Conservation (phyloP, 2,797 vertebrate genomes). For the Peromyscus nudipes region DNA sequence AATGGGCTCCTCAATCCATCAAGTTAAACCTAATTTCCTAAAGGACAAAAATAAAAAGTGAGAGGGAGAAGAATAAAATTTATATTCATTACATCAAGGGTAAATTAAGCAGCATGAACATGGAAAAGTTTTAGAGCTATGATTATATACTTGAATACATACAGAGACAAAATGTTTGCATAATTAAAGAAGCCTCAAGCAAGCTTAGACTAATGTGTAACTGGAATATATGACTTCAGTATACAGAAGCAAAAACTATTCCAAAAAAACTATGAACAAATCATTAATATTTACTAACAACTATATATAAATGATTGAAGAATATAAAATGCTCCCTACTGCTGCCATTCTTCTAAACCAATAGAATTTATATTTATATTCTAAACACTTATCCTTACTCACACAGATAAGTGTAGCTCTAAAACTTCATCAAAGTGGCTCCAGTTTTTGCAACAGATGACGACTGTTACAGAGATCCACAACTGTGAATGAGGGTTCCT, state of each 20-base stretch:
- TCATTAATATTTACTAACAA: not conserved
- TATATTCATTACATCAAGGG: not conserved
- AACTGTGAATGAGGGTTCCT: not conserved
- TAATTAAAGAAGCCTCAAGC: not conserved
- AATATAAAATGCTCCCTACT: not conserved
- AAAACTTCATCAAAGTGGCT: not conserved
- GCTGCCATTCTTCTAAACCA: not conserved
- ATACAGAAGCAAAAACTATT: not conserved
- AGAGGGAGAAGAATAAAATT: not conserved
- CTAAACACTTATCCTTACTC: not conserved
- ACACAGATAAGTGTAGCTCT: not conserved
- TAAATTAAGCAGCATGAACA: not conserved
- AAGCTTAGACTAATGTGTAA: not conserved
- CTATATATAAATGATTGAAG: not conserved
- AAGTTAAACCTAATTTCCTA: constrained; percentile 31
- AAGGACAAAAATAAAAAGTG: not conserved
- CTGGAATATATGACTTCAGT: not conserved
- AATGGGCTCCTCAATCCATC: not conserved
- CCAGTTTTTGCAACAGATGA: not conserved
- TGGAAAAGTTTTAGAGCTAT: not conserved
- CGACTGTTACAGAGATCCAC: not conserved
- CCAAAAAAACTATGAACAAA: constrained; percentile 20
- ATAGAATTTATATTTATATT: not conserved
- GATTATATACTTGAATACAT: not conserved
- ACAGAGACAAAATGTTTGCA: not conserved